A percentile compares a stretch with the other conserved stretches of the same genome.
Conservation (phyloP, 2,797 vertebrate species). For the Diceros bicornis region DNA sequence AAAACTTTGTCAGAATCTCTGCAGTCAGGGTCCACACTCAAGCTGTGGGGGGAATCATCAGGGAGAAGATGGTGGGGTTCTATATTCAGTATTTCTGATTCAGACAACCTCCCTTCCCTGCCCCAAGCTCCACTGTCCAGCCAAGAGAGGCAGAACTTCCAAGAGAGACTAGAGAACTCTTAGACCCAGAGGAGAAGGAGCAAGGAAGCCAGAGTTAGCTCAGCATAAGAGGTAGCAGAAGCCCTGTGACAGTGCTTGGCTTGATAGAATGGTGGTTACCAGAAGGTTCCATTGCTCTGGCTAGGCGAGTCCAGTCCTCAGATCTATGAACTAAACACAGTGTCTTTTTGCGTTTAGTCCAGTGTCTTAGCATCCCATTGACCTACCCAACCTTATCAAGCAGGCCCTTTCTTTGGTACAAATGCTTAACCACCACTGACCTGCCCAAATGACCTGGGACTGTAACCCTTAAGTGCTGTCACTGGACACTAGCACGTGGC, state of each 20-base stretch:
- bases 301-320: accelerated
- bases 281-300: background rate
- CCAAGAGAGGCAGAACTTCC: background rate
- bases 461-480: background rate
- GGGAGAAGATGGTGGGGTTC: background rate
- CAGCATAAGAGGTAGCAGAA: background rate
- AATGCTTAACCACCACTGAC: too few relatives aligned
- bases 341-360: background rate
- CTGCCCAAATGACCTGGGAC: background rate
- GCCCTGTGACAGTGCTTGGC: background rate
- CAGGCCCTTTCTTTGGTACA: background rate
- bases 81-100: background rate
- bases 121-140: background rate
- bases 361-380: background rate
- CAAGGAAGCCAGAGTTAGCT: too few relatives aligned
- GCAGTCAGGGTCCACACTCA: background rate
- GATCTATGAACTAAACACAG: background rate
- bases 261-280: background rate
- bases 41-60: background rate
- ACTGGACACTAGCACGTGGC: too few relatives aligned
- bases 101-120: background rate
- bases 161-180: background rate
- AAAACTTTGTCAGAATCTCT: background rate
- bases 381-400: background rate
- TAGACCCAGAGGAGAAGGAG: background rate